Evolutionary conservation across 1,140 invertebrate genomes (phyloP).

Genomic region (Trialeurodes vaporariorum): DNA sequence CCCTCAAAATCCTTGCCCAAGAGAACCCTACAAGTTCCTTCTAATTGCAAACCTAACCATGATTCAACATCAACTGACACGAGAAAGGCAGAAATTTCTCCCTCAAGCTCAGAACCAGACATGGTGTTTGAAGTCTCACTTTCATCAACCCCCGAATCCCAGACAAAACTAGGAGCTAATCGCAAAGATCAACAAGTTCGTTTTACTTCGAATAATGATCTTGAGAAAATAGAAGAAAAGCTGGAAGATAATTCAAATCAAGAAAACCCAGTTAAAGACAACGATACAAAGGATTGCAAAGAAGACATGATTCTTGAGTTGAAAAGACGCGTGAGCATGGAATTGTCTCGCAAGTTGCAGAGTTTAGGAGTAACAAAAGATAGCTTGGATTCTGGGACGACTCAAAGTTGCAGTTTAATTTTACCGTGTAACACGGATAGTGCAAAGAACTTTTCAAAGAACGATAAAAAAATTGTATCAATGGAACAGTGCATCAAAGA

Average conservation of each 20-base stretch:
- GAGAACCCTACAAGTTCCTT: too few species aligned
- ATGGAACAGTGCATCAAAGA: background rate
- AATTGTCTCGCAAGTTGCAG: background rate
- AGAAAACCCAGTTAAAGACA: background rate
- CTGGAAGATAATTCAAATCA: background rate
- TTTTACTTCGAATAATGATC: background rate
- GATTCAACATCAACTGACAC: too few species aligned
- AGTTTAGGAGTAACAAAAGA: background rate
- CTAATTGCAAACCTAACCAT: too few species aligned
- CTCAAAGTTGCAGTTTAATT: background rate
- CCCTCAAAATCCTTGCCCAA: too few species aligned
- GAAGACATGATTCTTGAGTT: background rate
- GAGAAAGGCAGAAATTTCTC: too few species aligned
- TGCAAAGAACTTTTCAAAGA: background rate
- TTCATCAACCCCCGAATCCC: too few species aligned
- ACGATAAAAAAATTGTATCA: background rate
- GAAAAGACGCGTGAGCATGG: background rate
- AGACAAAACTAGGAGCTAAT: too few species aligned
- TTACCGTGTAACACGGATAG: background rate
- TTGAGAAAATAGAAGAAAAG: background rate
- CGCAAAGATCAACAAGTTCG: too few species aligned
- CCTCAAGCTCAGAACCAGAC: too few species aligned
- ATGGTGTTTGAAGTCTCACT: background rate
- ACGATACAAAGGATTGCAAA: background rate
- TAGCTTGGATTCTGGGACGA: background rate